Conservation (phyloP, 2,113 vertebrate species). For the Neomonachus schauinslandi region DNA sequence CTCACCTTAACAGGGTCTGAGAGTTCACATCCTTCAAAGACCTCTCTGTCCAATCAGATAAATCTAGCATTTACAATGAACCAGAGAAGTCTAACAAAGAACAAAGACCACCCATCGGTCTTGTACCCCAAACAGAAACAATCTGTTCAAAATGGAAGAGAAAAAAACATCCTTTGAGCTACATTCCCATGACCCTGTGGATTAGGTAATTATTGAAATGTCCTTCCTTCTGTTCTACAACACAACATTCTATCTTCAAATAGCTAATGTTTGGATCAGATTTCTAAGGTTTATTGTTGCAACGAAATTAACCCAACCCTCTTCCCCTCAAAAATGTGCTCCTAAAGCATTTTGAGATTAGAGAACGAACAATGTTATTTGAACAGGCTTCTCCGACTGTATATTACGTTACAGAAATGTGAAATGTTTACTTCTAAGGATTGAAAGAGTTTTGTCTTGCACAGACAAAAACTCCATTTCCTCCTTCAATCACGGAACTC, state of each 20-base stretch:
- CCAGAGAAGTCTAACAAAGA: background rate
- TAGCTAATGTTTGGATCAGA: background rate
- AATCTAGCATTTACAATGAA: background rate
- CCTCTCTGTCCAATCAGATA: background rate
- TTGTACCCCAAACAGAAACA: background rate
- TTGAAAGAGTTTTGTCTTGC: background rate
- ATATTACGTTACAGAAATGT: slow-evolving; percentile 1
- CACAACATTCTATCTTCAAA: background rate
- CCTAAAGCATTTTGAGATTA: background rate
- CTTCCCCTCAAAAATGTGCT: slow-evolving; percentile 2
- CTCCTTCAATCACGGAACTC: background rate
- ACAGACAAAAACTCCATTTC: background rate
- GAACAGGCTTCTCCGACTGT: background rate
- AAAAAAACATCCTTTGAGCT: background rate
- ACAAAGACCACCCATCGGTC: background rate
- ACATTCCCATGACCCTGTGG: background rate
- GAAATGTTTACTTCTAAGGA: background rate
- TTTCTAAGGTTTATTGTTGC: background rate
- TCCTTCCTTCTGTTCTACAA: slow-evolving; percentile 1
- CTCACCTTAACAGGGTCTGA: background rate
- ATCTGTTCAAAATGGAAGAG: background rate
- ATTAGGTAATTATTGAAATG: background rate
- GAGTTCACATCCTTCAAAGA: background rate
- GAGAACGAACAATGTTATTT: background rate
- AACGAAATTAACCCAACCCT: slow-evolving; percentile 2